Evolutionary conservation across 1,140 invertebrate genomes (phyloP).

Genomic region (Plectrocnemia conspersa): DNA sequence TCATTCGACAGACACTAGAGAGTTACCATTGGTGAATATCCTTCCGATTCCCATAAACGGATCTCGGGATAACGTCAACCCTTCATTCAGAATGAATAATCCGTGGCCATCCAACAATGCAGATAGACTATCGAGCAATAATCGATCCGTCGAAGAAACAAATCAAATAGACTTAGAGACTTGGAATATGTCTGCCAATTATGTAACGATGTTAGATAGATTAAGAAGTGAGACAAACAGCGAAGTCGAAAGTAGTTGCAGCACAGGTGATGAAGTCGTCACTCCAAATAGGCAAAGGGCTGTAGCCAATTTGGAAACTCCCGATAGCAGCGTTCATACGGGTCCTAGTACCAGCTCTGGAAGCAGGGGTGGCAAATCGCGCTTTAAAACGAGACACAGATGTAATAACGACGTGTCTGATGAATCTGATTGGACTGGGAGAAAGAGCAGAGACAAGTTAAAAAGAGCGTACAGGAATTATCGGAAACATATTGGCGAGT

Average conservation of each 20-base stretch:
- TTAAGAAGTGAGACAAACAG: conserved; percentile 50
- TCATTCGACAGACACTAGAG: conserved; percentile 38
- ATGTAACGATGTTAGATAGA: conserved; percentile 40
- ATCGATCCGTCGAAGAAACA: conserved; percentile 1
- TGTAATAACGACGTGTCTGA: conserved; percentile 41
- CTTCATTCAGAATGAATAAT: conserved; percentile 45
- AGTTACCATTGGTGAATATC: conserved; percentile 48
- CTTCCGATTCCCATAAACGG: conserved; percentile 55
- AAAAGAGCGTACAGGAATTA: conserved; percentile 53
- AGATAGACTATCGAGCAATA: conserved; percentile 13
- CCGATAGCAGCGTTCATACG: conserved; percentile 42
- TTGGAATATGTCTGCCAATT: conserved; percentile 15
- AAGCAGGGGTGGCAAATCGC: conserved; percentile 32
- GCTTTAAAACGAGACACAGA: conserved; percentile 16
- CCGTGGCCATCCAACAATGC: conserved; percentile 26
- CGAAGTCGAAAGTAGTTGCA: conserved; percentile 48
- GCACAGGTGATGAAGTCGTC: conserved; percentile 37
- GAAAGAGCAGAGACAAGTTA: conserved; percentile 50
- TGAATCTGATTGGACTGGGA: conserved; percentile 48
- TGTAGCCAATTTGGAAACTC: conserved; percentile 26
- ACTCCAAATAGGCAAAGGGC: conserved; percentile 29
- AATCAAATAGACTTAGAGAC: conserved; percentile 15
- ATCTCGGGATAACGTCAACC: conserved; percentile 49
- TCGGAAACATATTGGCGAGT: conserved; percentile 52
- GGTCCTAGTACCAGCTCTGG: conserved; percentile 39